These are phyloP conservation scores for Pangasius djambal DNA, from an alignment of 2,797 vertebrate genomes.

Conservation along the genomic window DNA sequence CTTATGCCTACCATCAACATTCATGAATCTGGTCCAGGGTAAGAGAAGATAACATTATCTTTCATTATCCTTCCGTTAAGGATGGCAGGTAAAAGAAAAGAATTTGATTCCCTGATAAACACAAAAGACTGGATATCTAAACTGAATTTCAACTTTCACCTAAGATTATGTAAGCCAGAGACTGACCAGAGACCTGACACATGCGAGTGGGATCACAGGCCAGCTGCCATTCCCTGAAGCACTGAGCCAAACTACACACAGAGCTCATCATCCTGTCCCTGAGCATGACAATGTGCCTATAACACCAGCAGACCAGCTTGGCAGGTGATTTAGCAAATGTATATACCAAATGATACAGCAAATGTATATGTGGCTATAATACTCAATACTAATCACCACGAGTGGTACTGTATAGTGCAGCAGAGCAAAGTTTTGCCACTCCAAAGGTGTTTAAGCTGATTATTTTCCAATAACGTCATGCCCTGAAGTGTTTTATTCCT, in stretches of 20 bases:
- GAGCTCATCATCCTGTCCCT: neutral
- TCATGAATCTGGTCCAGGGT: neutral
- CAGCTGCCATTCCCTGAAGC: neutral
- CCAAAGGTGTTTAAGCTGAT: neutral
- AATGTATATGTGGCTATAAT: neutral
- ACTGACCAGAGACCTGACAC: constrained; percentile 4
- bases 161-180: neutral
- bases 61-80: neutral
- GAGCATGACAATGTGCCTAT: neutral
- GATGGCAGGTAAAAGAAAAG: neutral
- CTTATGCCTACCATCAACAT: neutral
- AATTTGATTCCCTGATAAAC: neutral
- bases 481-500: neutral
- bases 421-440: neutral
- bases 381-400: neutral
- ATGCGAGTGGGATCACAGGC: neutral
- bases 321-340: neutral
- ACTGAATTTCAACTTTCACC: neutral
- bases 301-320: neutral
- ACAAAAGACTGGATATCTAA: neutral
- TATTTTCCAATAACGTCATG: neutral
- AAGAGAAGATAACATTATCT: neutral
- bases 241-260: neutral
- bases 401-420: neutral
- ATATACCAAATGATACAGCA: neutral